Evolutionary conservation across 2,113 vertebrate genomes (phyloP), one percentile per base, ranked within the genome.

Genomic region (Symphodus melops): DNA sequence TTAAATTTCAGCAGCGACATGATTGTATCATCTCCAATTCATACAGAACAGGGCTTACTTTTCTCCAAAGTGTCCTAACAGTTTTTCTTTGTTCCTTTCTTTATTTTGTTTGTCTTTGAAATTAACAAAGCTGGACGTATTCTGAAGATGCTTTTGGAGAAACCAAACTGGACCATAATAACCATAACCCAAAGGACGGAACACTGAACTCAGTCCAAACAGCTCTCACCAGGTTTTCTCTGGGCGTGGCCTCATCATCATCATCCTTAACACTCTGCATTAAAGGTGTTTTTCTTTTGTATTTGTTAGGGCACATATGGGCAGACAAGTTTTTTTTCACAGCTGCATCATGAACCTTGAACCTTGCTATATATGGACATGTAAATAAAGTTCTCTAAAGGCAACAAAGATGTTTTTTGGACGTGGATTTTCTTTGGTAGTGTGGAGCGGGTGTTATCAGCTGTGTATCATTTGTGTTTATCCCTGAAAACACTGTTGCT

Each of bases 301-400:
- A 66, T 87, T 89, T 86, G 85, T 86, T 86, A 82, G 89, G 84
- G 87, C 86, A 92, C 90, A 90, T 90, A 88, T 86, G 88, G 84
- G 87, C 80, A 77, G 75, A 84, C 83, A 83, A 78, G 83, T 84
- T 89, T 92, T 93, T 93, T 92, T 87, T 33, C 28, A 90, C 81
- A 74, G 72, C 73, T 82, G 72, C 87, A 86, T 88, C 72, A 80
- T 92, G 81, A 92, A 82, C 84, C 71, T 85, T 91, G 75, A 86
- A 88, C 89, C 89, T 91, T 89, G 82, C 86, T 93, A 86, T 94
- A 92, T 89, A 93, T 93, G 91, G 90, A 91, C 89, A 74, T 94
- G 93, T 94, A 94, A 94, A 94, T 94, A 94, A 94, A 93, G 90
- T 90, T 93, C 89, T 89, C 86, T 89, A 90, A 93, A 93, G 86